These are phyloP conservation scores for Argynnis bischoffii DNA, from an alignment of 2,888 invertebrate genomes.

Conservation along the genomic window DNA sequence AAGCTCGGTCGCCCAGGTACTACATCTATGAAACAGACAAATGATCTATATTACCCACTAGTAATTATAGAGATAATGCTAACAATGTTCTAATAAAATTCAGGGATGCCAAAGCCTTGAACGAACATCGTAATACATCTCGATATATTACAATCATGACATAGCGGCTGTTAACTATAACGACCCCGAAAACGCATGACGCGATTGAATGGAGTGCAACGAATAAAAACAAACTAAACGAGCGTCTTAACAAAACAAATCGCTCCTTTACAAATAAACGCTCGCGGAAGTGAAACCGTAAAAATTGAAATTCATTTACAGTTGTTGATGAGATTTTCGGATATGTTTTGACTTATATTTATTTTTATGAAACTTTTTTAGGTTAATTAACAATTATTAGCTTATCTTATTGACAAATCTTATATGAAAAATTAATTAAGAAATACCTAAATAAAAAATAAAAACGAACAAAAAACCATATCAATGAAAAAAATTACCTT, in stretches of 20 bases:
- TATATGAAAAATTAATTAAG: no score
- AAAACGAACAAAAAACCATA: no score
- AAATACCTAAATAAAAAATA: no score
- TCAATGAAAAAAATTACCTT: no score
- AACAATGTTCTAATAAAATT: conserved; percentile 28
- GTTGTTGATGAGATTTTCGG: conserved; percentile 10
- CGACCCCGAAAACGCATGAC: conserved; percentile 26
- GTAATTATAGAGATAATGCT: conserved; percentile 15
- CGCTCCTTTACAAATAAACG: conserved; percentile 37
- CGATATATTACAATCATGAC: conserved; percentile 8
- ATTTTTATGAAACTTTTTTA: not conserved
- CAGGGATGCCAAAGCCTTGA: conserved; percentile 28
- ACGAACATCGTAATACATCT: conserved; percentile 10
- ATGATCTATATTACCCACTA: not conserved
- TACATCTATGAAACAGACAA: not conserved
- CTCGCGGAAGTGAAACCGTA: conserved; percentile 38
- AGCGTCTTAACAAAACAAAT: conserved; percentile 34
- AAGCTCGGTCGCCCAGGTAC: no score
- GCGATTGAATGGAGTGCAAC: conserved; percentile 32
- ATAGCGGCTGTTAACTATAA: conserved; percentile 18
- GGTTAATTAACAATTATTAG: no score
- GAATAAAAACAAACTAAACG: conserved; percentile 32
- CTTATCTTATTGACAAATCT: no score
- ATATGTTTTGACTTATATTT: not conserved
- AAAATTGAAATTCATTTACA: conserved; percentile 29